A percentile compares a stretch with the other conserved stretches of the same genome.
phyloP scores from a whole-genome alignment of 2,113 vertebrate genomes.

The Rhynchopsitta pachyrhyncha region DNA sequence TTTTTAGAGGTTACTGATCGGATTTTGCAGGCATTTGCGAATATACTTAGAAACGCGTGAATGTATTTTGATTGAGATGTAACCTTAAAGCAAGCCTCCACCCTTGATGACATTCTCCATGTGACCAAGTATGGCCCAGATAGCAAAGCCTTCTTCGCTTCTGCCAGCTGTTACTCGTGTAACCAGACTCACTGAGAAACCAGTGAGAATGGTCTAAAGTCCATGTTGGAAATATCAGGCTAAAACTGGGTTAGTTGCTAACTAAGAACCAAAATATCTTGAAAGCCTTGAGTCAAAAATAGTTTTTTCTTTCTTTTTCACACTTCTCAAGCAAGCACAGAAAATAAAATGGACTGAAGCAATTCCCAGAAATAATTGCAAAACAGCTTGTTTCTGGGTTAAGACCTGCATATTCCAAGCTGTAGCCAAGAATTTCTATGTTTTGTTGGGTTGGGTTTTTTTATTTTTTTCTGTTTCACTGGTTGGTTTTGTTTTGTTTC shows the following conservation, averaged over 20 bases:
- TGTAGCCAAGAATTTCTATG: constrained; percentile 42
- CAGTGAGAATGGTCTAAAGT: neutral
- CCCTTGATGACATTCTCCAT: neutral
- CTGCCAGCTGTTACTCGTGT: neutral
- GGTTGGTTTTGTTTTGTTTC: neutral
- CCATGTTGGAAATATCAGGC: constrained; percentile 10
- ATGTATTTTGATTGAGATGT: rapidly evolving
- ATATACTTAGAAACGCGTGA: neutral
- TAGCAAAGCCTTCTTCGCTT: neutral
- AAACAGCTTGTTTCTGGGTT: constrained; percentile 67
- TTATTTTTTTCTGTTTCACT: neutral
- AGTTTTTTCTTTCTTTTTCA: constrained; percentile 58
- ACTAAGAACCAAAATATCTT: constrained; percentile 52
- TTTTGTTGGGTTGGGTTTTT: neutral
- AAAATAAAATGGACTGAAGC: constrained; percentile 65
- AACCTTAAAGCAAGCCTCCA: neutral
- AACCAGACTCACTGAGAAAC: neutral
- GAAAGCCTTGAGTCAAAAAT: constrained; percentile 61
- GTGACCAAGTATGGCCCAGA: neutral
- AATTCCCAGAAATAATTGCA: constrained; percentile 69
- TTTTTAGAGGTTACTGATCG: neutral
- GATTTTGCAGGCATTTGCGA: neutral
- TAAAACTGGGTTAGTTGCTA: constrained; percentile 47
- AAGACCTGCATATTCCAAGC: constrained; percentile 62
- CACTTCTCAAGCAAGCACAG: constrained; percentile 53